Percentiles rank a stretch among this genome's conserved stretches.
phyloP scores from a whole-genome alignment of 2,888 invertebrate species.

The Lordiphosa andalusiaca region DNA sequence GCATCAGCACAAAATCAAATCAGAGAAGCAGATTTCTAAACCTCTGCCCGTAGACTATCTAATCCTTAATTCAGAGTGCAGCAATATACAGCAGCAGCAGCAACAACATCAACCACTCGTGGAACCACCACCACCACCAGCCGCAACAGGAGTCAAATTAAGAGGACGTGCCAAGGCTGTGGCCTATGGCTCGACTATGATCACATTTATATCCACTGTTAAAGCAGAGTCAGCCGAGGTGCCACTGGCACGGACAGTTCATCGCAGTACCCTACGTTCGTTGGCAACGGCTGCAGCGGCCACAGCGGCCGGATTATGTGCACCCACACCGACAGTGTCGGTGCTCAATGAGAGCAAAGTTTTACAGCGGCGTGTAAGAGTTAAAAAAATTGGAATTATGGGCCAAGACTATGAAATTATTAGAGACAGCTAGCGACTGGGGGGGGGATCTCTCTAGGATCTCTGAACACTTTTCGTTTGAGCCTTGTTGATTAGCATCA shows the following conservation, averaged over 20 bases:
- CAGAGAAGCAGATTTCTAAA: constrained; percentile 1
- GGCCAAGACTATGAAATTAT: too few relatives aligned
- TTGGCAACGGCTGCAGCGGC: constrained; percentile 58
- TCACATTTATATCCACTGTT: constrained; percentile 52
- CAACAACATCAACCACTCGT: background rate
- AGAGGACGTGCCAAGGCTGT: constrained; percentile 44
- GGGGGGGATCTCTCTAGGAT: too few relatives aligned
- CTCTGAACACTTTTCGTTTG: too few relatives aligned
- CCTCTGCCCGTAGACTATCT: constrained; percentile 2
- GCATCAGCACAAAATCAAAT: constrained; percentile 5
- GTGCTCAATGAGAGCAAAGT: constrained; percentile 83
- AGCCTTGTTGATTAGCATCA: too few relatives aligned
- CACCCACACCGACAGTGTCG: constrained; percentile 68
- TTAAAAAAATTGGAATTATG: constrained; percentile 40
- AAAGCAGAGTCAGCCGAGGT: constrained; percentile 30
- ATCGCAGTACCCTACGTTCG: constrained; percentile 54
- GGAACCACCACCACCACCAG: background rate
- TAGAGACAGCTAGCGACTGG: too few relatives aligned
- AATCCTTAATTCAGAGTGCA: constrained; percentile 4
- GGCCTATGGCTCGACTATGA: constrained; percentile 48
- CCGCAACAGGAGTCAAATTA: constrained; percentile 18
- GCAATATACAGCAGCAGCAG: background rate
- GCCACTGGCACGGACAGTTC: constrained; percentile 51
- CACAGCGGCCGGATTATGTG: constrained; percentile 55
- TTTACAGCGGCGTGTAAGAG: constrained; percentile 94